Conservation (phyloP, 2,888 invertebrate species). For the Argyresthia goedartella region DNA sequence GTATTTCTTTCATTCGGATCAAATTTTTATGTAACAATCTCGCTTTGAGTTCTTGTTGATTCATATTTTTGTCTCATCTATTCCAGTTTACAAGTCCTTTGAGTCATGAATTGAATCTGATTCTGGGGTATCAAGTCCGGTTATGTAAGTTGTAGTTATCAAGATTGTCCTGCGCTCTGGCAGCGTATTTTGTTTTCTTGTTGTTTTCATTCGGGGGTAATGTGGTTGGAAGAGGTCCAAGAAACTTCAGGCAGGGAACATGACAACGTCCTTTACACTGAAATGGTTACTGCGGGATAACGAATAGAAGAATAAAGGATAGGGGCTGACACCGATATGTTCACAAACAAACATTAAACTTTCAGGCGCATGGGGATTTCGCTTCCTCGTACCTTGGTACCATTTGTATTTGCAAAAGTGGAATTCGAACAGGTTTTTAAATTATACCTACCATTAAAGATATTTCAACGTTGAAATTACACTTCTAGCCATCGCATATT, state of each 20-base stretch:
- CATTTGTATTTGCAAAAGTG: too few relatives aligned
- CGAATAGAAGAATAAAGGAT: too few relatives aligned
- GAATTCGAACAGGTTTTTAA: too few relatives aligned
- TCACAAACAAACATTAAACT: conserved; percentile 11
- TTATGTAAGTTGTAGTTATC: not conserved
- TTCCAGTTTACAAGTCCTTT: not conserved
- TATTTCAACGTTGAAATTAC: too few relatives aligned
- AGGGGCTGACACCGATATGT: conserved; percentile 20
- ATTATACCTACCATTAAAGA: too few relatives aligned
- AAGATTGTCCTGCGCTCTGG: conserved; percentile 19
- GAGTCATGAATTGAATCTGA: conserved; percentile 2
- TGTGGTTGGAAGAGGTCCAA: conserved; percentile 48
- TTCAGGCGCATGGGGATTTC: not conserved
- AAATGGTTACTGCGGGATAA: conserved; percentile 25
- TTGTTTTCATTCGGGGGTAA: conserved; percentile 29
- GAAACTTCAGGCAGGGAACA: conserved; percentile 37
- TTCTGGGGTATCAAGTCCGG: not conserved
- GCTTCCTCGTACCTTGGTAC: too few relatives aligned
- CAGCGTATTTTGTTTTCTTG: conserved; percentile 34
- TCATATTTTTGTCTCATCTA: conserved; percentile 4
- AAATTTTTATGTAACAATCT: not conserved
- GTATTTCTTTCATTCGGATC: conserved; percentile 1
- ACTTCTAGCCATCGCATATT: too few relatives aligned
- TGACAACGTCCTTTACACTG: conserved; percentile 36
- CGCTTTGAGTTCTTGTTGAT: conserved; percentile 3